Conservation (phyloP, 2,888 invertebrate genomes). For the Plagodis dolabraria region DNA sequence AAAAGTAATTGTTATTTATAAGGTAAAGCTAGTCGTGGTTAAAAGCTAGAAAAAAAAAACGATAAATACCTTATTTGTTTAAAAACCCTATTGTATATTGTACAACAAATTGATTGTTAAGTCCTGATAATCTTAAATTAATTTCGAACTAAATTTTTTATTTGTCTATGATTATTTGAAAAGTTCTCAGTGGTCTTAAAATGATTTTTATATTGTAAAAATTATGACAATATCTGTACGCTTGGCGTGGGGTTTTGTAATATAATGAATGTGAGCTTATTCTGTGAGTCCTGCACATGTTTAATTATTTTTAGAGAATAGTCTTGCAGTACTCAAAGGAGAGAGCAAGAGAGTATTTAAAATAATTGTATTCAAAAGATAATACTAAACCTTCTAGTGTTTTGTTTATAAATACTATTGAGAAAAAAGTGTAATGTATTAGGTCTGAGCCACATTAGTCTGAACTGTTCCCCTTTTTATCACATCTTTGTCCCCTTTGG, state of each 20-base stretch:
- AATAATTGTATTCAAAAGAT: too few species aligned
- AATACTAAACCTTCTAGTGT: too few species aligned
- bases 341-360: too few species aligned
- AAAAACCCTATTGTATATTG: conserved; percentile 22
- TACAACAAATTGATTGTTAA: conserved; percentile 10
- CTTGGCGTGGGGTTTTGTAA: background rate
- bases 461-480: too few species aligned
- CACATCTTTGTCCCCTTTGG: too few species aligned
- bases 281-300: too few species aligned
- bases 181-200: background rate
- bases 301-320: too few species aligned
- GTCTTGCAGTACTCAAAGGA: too few species aligned
- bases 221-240: background rate
- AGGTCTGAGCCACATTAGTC: too few species aligned
- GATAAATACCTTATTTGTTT: conserved; percentile 24
- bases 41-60: conserved; percentile 35
- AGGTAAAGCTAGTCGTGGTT: conserved; percentile 30
- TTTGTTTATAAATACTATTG: too few species aligned
- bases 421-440: too few species aligned
- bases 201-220: background rate
- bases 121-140: conserved; percentile 6
- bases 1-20: conserved; percentile 10
- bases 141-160: background rate
- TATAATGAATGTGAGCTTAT: background rate
- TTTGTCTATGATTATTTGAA: background rate